These are phyloP conservation scores for Phaetusa simplex DNA, from an alignment of 2,113 vertebrate species.

Conservation along the genomic window DNA sequence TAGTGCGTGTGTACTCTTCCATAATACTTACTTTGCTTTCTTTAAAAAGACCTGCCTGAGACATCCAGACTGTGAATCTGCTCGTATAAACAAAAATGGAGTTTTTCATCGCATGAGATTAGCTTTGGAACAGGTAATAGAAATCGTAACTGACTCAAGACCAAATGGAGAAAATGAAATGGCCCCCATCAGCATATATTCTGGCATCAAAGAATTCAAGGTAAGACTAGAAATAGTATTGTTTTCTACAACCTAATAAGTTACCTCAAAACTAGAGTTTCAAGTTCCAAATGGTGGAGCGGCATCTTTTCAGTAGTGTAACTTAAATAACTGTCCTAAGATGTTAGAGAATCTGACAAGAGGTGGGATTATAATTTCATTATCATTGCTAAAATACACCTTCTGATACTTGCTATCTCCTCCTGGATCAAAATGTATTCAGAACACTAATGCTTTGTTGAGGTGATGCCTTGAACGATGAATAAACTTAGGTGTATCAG, in stretches of 20 bases:
- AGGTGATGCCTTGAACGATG: neutral
- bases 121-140: slow-evolving; percentile 95
- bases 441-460: neutral
- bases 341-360: neutral
- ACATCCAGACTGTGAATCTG: slow-evolving; percentile 98
- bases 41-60: slow-evolving; percentile 91
- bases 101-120: slow-evolving; percentile 96
- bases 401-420: neutral
- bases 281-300: neutral
- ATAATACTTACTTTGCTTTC: neutral
- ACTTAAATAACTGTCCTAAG: neutral
- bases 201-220: slow-evolving; percentile 93
- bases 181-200: slow-evolving; percentile 87
- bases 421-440: neutral
- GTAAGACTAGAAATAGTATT: slow-evolving; percentile 66
- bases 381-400: neutral
- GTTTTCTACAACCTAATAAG: neutral
- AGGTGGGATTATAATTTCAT: neutral
- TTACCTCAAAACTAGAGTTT: neutral
- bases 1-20: neutral
- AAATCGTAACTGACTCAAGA: slow-evolving; percentile 92
- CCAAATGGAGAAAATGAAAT: slow-evolving; percentile 81
- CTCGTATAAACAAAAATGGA: slow-evolving; percentile 93
- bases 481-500: neutral
- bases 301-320: neutral